Percentiles rank a stretch among this genome's conserved stretches.
Conservation (phyloP, 2,113 vertebrate genomes). For the Pachyramphus minor region DNA sequence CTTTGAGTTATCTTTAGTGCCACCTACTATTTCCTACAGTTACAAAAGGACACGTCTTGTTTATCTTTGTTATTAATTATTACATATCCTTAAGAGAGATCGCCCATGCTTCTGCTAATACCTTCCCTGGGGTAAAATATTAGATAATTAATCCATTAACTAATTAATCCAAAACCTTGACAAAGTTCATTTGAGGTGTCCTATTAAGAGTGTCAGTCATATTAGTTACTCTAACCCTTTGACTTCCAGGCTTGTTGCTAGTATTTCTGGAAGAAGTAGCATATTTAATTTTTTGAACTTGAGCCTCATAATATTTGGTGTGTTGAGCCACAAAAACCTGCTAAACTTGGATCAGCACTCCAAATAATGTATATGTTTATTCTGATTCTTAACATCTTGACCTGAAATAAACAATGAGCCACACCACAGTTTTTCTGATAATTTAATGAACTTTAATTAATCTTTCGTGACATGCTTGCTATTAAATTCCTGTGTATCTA, state of each 20-base stretch:
- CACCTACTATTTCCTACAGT: slow-evolving; percentile 22
- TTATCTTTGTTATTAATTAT: not conserved
- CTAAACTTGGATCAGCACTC: not conserved
- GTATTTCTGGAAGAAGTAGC: not conserved
- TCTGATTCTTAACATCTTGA: not conserved
- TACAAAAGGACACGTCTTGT: not conserved
- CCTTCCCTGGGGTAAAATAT: not conserved
- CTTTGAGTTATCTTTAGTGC: not conserved
- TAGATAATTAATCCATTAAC: slow-evolving; percentile 34
- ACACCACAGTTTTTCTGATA: not conserved
- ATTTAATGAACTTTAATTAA: not conserved
- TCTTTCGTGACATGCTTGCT: not conserved
- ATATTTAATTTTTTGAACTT: not conserved
- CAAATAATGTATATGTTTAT: not conserved
- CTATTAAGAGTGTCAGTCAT: slow-evolving; percentile 48
- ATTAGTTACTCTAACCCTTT: not conserved
- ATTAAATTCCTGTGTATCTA: not conserved
- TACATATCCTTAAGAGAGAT: not conserved
- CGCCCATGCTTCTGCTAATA: not conserved
- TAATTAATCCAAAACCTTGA: slow-evolving; percentile 31
- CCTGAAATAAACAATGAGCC: not conserved
- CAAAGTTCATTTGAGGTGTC: slow-evolving; percentile 21
- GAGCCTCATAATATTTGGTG: not conserved
- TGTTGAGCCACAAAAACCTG: not conserved
- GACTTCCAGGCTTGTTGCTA: not conserved